These are phyloP conservation scores for Ammodytes dubius DNA, from an alignment of 2,113 vertebrate genomes.

Conservation along the genomic window DNA sequence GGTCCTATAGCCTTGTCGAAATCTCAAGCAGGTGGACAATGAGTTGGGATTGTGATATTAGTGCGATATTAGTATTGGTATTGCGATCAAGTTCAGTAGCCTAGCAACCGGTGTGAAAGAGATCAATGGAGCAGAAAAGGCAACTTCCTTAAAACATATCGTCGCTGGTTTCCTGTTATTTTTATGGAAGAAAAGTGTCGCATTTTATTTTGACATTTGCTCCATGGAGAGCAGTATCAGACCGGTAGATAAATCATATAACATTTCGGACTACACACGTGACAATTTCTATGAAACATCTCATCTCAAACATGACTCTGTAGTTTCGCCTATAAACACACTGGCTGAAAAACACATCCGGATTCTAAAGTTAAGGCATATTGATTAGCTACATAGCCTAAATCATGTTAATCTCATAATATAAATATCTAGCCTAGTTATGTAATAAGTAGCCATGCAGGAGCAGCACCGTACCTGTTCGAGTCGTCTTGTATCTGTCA, in stretches of 20 bases:
- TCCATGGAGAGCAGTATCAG: neutral
- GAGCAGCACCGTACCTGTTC: conserved; percentile 25
- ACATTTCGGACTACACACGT: neutral
- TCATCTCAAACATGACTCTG: neutral
- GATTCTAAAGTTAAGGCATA: neutral
- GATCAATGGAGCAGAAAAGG: neutral
- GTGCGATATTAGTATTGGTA: too few relatives aligned
- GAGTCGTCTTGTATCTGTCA: conserved; percentile 28
- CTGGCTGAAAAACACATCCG: too few relatives aligned
- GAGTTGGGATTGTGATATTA: too few relatives aligned
- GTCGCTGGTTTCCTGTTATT: neutral
- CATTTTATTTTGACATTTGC: neutral
- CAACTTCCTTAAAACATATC: neutral
- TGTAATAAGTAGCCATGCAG: neutral
- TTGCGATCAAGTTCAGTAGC: too few relatives aligned
- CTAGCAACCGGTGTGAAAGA: neutral
- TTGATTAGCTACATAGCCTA: neutral
- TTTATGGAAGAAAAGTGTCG: neutral
- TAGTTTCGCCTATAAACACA: neutral
- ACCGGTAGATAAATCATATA: neutral
- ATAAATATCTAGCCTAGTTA: too few relatives aligned
- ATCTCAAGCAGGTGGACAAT: too few relatives aligned
- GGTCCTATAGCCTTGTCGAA: too few relatives aligned
- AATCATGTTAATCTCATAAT: too few relatives aligned
- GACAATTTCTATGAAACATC: neutral